Conservation (phyloP, 2,113 vertebrate genomes). For the Ursus arctos region DNA sequence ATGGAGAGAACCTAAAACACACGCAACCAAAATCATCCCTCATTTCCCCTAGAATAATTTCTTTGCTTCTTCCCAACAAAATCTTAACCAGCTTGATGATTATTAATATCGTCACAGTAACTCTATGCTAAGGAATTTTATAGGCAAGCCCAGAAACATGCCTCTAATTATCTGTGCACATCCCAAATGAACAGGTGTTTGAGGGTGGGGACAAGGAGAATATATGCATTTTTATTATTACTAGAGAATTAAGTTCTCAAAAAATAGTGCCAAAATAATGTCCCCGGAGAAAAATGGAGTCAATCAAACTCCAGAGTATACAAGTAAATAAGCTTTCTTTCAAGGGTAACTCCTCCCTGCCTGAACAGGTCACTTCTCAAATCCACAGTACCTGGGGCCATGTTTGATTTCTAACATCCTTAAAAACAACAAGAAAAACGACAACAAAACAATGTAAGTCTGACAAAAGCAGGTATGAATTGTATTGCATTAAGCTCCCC, state of each 20-base stretch:
- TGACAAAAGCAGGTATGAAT: background rate
- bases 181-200: constrained; percentile 29
- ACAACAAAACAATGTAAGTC: background rate
- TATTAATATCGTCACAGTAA: background rate
- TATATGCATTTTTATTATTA: constrained; percentile 57
- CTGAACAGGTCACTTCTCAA: background rate
- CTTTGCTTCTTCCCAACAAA: constrained; percentile 57
- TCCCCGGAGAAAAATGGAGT: constrained; percentile 47
- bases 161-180: background rate
- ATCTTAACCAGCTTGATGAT: background rate
- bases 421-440: background rate
- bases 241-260: constrained; percentile 67
- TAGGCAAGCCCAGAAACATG: background rate
- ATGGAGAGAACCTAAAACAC: constrained; percentile 40
- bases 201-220: background rate
- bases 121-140: background rate
- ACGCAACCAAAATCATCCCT: background rate
- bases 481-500: rapidly evolving
- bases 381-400: background rate
- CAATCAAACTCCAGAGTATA: constrained; percentile 14
- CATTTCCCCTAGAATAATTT: background rate
- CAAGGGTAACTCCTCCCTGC: background rate
- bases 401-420: background rate
- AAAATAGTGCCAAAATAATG: constrained; percentile 60
- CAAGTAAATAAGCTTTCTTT: background rate